phyloP scores from a whole-genome alignment of 1,140 invertebrate species.

The Frieseomelitta varia region DNA sequence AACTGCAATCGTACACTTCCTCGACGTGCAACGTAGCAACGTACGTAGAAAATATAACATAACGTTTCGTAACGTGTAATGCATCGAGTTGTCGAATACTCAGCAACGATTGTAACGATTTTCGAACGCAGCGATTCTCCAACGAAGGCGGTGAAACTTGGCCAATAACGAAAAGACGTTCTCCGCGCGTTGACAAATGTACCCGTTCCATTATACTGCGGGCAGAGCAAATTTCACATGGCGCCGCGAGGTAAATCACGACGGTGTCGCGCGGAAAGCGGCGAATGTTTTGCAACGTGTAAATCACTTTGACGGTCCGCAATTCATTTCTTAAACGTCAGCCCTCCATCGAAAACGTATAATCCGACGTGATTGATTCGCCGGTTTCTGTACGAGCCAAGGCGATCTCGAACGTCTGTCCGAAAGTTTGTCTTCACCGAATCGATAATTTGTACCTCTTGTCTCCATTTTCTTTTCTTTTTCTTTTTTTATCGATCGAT shows the following conservation, averaged over 20 bases:
- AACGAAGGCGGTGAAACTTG: neutral
- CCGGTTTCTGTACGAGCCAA: conserved; percentile 3
- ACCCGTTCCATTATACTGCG: neutral
- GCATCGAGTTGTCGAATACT: too few relatives aligned
- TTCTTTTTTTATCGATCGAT: neutral
- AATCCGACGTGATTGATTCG: conserved; percentile 35
- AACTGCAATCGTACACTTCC: neutral
- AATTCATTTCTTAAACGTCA: conserved; percentile 44
- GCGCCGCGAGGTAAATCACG: conserved; percentile 11
- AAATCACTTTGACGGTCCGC: conserved; percentile 27
- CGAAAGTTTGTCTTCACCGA: conserved; percentile 17
- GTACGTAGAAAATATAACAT: too few relatives aligned
- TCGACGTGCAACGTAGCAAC: neutral
- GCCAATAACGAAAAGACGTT: neutral
- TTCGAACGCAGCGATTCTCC: neutral
- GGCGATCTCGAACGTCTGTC: neutral
- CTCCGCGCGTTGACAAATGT: neutral
- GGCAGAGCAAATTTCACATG: conserved; percentile 3
- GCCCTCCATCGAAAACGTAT: conserved; percentile 24
- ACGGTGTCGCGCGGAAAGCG: neutral
- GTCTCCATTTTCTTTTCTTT: too few relatives aligned
- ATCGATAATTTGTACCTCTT: conserved; percentile 34
- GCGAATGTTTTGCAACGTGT: conserved; percentile 32
- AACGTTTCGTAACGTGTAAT: too few relatives aligned
- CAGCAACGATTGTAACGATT: neutral